Base-by-base conservation (phyloP, 1,140 invertebrate species). In the Sipha flava region DNA sequence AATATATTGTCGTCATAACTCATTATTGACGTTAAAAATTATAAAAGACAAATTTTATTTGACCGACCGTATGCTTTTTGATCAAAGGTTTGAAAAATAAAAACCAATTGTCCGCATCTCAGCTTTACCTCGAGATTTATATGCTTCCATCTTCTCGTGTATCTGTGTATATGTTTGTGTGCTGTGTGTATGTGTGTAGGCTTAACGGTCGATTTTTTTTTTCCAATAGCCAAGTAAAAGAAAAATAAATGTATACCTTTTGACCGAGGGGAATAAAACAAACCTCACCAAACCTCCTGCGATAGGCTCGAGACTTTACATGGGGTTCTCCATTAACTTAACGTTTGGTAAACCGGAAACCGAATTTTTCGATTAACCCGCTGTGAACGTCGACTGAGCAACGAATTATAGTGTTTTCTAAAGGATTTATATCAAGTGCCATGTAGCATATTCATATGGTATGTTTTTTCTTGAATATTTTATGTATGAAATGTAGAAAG, bases 361-460 rank as follows among this genome's bases (percentile, higher is more conserved):
- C 52, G 52, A 59, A 77, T 77, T 77, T 77, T 77, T 59, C 73
- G 52, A 77, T 77, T 77, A 77, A 43, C 73, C 52, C 14, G 73
- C 73, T 34, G 37, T 7, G 37, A 66, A 40, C 2, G 62, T 37
- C 62, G 57, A 49, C n/a, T 5, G 9, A 16, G 12, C 9, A 10
- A 31, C 45, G 68, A 49, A 43, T 72, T 47, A 52, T 47, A n/a
- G 70, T 29, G 14, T 10, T 21, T 34, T 52, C 34, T 9, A 7
- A 2, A 75, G 31, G 52, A 43, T 75, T 75, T 75, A 57, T 75
- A 57, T 23, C 70, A 23, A 52, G 10, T 14, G 26, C 26, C 43
- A 47, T 47, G 9, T 43, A 26, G 10, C 23, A 66, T n/a, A 64
- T n/a, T 62, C 16, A 0, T 4, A 1, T 10, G 18, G 21, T 12